A percentile compares a stretch with the other conserved stretches of the same genome.
phyloP scores from a whole-genome alignment of 2,113 vertebrate species.

The Nyctereutes procyonoides region DNA sequence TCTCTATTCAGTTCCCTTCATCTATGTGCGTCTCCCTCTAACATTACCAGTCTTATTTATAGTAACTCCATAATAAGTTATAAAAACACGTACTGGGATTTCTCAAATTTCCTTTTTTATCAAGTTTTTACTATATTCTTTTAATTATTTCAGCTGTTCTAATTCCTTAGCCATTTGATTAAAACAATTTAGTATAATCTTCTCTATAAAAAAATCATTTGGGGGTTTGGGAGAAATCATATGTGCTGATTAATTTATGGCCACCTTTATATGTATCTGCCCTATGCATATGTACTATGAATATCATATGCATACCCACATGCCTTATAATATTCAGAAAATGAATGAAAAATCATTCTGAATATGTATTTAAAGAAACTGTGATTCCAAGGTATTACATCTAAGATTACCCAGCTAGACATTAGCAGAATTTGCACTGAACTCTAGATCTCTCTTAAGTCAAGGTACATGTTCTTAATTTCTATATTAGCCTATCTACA shows the following conservation, averaged over 20 bases:
- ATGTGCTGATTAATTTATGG: neutral
- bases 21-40: neutral
- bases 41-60: neutral
- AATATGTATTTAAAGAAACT: neutral
- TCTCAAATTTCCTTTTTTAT: neutral
- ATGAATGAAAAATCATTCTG: neutral
- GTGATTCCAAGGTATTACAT: neutral
- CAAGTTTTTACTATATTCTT: neutral
- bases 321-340: neutral
- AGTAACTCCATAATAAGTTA: neutral
- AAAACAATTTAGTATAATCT: neutral
- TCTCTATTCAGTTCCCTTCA: neutral
- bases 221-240: neutral
- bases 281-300: neutral
- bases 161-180: neutral
- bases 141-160: neutral
- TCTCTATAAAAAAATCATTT: neutral
- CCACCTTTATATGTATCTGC: neutral
- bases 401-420: neutral
- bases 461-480: neutral
- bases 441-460: neutral
- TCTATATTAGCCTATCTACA: neutral
- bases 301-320: neutral
- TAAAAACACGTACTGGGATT: neutral
- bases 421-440: neutral